Percentiles rank a stretch among this genome's conserved stretches.
Evolutionary conservation across 2,888 invertebrate species (phyloP).

Genomic region (Acleris holmiana): DNA sequence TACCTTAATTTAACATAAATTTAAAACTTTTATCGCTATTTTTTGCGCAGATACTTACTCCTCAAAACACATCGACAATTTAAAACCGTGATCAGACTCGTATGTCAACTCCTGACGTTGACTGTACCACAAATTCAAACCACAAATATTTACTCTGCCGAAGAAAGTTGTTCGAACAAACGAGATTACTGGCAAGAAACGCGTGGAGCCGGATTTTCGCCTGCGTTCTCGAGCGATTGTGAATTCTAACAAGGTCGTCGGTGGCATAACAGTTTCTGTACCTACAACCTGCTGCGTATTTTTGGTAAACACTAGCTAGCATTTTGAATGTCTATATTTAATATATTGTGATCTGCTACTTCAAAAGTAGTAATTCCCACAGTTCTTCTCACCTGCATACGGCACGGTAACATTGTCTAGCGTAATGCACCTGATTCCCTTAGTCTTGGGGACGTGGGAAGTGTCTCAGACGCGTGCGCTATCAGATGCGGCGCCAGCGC

Average conservation of each 20-base stretch:
- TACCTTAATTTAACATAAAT: too few relatives aligned
- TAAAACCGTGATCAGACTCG: too few relatives aligned
- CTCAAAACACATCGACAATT: too few relatives aligned
- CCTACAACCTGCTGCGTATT: conserved; percentile 29
- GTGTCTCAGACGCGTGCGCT: conserved; percentile 55
- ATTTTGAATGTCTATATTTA: neutral
- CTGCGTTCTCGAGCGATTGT: conserved; percentile 53
- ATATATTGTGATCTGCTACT: neutral
- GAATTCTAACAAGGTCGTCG: conserved; percentile 60
- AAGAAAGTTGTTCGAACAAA: conserved; percentile 75
- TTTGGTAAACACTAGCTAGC: neutral
- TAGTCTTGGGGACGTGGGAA: conserved; percentile 56
- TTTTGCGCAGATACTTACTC: too few relatives aligned
- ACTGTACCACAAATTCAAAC: conserved; percentile 20
- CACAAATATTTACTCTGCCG: conserved; percentile 48
- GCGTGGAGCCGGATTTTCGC: conserved; percentile 70
- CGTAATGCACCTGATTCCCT: conserved; percentile 29
- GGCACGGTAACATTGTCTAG: conserved; percentile 28
- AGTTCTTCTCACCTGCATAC: conserved; percentile 6
- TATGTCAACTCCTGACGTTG: neutral
- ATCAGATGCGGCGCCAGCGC: conserved; percentile 45
- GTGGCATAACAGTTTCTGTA: conserved; percentile 55
- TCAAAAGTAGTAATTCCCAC: conserved; percentile 20
- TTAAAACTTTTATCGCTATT: too few relatives aligned
- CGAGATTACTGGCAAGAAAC: conserved; percentile 49